Evolutionary conservation across 2,797 vertebrate genomes (phyloP).

Genomic region (Peromyscus nudipes): DNA sequence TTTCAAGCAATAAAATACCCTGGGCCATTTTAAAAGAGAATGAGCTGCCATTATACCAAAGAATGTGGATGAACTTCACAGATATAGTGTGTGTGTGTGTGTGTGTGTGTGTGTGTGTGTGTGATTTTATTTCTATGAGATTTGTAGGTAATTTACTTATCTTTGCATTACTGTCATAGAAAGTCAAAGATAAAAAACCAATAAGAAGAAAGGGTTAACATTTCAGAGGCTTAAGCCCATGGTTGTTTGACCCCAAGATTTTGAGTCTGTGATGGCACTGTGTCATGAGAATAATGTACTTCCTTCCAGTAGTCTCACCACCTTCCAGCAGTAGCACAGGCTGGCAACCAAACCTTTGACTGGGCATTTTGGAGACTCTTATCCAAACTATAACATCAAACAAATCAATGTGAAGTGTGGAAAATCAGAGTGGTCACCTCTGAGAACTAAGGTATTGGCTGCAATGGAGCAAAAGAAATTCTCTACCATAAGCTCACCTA

Average conservation of each 20-base stretch:
- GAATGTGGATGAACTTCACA: not conserved
- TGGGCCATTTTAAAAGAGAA: not conserved
- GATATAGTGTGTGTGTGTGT: not conserved
- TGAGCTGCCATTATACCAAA: not conserved
- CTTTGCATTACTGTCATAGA: not conserved
- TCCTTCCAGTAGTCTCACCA: not conserved
- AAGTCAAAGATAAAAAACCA: not conserved
- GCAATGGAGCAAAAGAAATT: slow-evolving; percentile 15
- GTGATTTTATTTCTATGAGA: not conserved
- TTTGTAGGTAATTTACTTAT: not conserved
- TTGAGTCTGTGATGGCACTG: not conserved
- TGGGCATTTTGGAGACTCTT: not conserved
- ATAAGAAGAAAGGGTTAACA: not conserved
- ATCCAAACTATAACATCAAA: not conserved
- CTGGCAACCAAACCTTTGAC: not conserved
- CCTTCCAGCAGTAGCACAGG: not conserved
- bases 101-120: not conserved
- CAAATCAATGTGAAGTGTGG: not conserved
- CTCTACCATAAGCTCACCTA: not conserved
- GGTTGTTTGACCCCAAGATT: not conserved
- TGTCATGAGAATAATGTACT: not conserved
- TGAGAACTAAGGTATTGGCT: not conserved
- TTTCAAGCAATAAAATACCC: not conserved
- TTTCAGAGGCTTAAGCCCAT: not conserved
- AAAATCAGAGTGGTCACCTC: not conserved